phyloP scores from a whole-genome alignment of 2,113 vertebrate species.

The Hassar affinis region DNA sequence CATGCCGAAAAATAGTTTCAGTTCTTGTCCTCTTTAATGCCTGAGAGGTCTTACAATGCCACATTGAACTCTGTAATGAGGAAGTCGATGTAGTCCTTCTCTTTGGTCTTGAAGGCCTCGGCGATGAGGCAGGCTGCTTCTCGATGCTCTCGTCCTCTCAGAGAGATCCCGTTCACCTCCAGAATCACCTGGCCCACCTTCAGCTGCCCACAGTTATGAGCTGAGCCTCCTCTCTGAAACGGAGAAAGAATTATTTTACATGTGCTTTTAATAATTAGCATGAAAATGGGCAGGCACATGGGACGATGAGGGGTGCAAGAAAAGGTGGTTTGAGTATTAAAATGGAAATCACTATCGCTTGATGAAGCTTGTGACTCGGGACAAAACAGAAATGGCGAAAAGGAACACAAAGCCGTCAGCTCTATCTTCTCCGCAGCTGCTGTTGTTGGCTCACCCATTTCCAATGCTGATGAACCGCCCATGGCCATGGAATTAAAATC shows the following conservation, averaged over 20 bases:
- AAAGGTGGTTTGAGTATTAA: neutral
- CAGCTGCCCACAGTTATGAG: conserved; percentile 92
- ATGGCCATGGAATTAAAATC: conserved; percentile 39
- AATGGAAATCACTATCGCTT: conserved; percentile 23
- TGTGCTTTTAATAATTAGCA: neutral
- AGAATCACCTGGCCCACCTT: conserved; percentile 96
- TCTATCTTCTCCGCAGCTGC: conserved; percentile 27
- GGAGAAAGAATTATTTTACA: conserved; percentile 31
- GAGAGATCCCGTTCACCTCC: conserved; percentile 88
- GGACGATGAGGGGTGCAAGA: neutral
- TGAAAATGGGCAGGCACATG: conserved; percentile 6
- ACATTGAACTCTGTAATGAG: conserved; percentile 96
- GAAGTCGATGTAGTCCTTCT: conserved; percentile 90
- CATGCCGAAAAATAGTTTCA: neutral
- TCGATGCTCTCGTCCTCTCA: conserved; percentile 87
- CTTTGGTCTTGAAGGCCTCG: conserved; percentile 96
- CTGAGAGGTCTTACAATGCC: conserved; percentile 77
- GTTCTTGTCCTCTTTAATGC: neutral
- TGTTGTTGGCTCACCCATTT: conserved; percentile 39
- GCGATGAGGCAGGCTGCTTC: conserved; percentile 92
- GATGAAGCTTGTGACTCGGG: neutral
- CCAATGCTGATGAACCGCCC: conserved; percentile 29
- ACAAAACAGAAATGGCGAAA: conserved; percentile 25
- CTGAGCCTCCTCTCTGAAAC: conserved; percentile 87
- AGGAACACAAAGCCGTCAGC: conserved; percentile 17